These are phyloP conservation scores for Caradrina kadenii DNA, from an alignment of 2,888 invertebrate genomes.

Conservation along the genomic window DNA sequence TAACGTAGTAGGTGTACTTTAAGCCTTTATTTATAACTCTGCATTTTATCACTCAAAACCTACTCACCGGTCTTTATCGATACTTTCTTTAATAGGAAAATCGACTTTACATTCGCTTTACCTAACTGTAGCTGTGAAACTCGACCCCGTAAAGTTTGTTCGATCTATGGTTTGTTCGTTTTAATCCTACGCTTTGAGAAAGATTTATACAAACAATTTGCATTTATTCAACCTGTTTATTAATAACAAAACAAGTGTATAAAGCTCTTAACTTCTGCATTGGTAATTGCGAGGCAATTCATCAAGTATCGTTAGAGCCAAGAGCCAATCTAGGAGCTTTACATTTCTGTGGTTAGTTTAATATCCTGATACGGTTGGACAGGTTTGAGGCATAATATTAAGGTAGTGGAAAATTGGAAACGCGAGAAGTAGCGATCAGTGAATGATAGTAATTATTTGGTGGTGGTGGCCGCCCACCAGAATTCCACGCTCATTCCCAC, in stretches of 20 bases:
- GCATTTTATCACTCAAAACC: slow-evolving; percentile 56
- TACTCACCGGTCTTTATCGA: slow-evolving; percentile 55
- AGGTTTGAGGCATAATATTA: slow-evolving; percentile 55
- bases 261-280: slow-evolving; percentile 50
- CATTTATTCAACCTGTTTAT: slow-evolving; percentile 39
- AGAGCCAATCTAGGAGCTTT: slow-evolving; percentile 49
- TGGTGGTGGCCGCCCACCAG: slow-evolving; percentile 69
- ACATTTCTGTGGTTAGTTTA: slow-evolving; percentile 56
- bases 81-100: slow-evolving; percentile 63
- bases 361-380: slow-evolving; percentile 53
- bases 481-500: slow-evolving; percentile 68
- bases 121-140: slow-evolving; percentile 15
- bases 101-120: slow-evolving; percentile 45
- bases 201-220: slow-evolving; percentile 47
- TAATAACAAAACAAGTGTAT: slow-evolving; percentile 49
- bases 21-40: slow-evolving; percentile 59
- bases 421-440: slow-evolving; percentile 67
- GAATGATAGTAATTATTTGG: slow-evolving; percentile 73
- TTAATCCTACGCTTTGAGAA: slow-evolving; percentile 35
- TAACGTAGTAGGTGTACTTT: slow-evolving; percentile 67
- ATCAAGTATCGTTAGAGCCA: slow-evolving; percentile 55
- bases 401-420: slow-evolving; percentile 62
- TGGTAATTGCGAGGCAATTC: slow-evolving; percentile 53
- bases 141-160: slow-evolving; percentile 25
- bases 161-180: slow-evolving; percentile 14